Conservation (phyloP, 2,797 vertebrate genomes). For the Siniperca undulata region DNA sequence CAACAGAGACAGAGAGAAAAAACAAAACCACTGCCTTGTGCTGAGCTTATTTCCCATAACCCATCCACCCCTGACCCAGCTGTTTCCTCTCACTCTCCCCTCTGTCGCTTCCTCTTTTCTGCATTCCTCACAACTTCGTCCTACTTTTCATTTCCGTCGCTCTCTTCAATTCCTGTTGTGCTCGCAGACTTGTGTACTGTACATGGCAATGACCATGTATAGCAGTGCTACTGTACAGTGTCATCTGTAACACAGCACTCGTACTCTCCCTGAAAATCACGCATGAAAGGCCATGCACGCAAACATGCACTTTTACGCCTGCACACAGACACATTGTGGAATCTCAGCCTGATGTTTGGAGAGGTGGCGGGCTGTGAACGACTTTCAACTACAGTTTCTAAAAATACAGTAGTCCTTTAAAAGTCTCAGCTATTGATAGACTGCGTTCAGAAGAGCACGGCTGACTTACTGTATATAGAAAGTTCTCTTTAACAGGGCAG, state of each 20-base stretch:
- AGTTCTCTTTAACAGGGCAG: constrained; percentile 8
- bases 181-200: constrained; percentile 12
- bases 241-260: constrained; percentile 66
- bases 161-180: constrained; percentile 24
- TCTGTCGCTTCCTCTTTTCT: constrained; percentile 50
- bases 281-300: constrained; percentile 2
- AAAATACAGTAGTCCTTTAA: constrained; percentile 77
- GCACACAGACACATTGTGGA: constrained; percentile 33
- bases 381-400: constrained; percentile 56
- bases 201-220: constrained; percentile 60
- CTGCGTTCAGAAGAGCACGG: constrained; percentile 34
- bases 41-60: constrained; percentile 80
- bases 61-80: constrained; percentile 75
- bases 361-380: constrained; percentile 28
- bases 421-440: constrained; percentile 74
- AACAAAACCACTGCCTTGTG: constrained; percentile 38
- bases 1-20: constrained; percentile 22
- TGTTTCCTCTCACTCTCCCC: constrained; percentile 72
- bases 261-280: constrained; percentile 9
- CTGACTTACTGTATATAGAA: constrained; percentile 62
- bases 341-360: constrained; percentile 35
- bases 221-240: constrained; percentile 65
- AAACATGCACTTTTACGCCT: constrained; percentile 23
- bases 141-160: constrained; percentile 45
- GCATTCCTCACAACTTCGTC: constrained; percentile 40